Base-by-base conservation (phyloP, 1,140 invertebrate genomes). In the Rhysida immarginata region DNA sequence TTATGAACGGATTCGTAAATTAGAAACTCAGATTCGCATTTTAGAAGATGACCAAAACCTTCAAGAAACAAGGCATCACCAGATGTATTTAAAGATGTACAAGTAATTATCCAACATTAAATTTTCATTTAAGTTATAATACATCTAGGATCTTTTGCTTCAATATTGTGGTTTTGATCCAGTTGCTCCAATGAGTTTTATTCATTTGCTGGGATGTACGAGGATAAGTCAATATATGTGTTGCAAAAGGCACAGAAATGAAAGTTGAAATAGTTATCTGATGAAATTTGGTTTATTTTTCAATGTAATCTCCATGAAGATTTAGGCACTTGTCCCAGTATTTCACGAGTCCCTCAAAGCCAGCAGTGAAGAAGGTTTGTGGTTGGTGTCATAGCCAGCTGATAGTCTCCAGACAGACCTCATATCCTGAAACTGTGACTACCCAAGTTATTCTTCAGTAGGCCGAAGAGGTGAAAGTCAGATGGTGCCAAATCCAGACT, bases 71-170 rank as follows among this genome's bases (percentile, higher is more conserved):
- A 78, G 79, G 57, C 82, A 86, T 59, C 81, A 82, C 21, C 80
- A 78, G 63, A 78, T 83, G 71, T 86, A 87, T 67, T 69, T 87
- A 62, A 80, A 87, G 70, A 85, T 87, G 82, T 86, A 85, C 70
- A 78, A 53, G 56, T 58, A 29, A 44, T 52, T 54, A 14, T 23
- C 27, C 53, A 48, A 61, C 11, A 18, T 51, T 51, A 26, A 46
- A 46, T 46, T 20, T 5, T 5, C 20, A 8, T 13, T n/a, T 52
- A 26, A 24, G n/a, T 44, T 42, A n/a, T 43, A 44, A 27, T 26
- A 63, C 16, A 16, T 8, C 29, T 16, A 35, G 16, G 16, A 35
- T 35, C 16, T 8, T 16, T 8, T 8, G 29, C 16, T 35, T 35
- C 29, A 35, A 35, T 35, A 35, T 16, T 35, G 5, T 35, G 5